Evolutionary conservation across 2,888 invertebrate genomes (phyloP), one percentile per base, ranked within the genome.

Genomic region (Saturnia japonica): DNA sequence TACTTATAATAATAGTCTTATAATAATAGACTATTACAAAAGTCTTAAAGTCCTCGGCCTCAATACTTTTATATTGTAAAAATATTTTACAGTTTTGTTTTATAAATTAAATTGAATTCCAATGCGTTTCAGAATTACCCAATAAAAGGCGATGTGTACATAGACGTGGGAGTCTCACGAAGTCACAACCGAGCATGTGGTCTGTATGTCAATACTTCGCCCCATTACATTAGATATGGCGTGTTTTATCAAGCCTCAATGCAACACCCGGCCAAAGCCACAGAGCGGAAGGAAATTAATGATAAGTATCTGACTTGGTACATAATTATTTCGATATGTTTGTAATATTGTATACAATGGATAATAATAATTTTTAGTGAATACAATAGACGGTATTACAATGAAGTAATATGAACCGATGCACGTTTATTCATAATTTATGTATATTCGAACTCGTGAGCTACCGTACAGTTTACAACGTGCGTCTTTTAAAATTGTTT

Each of bases 361-460:
- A 67, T 67, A 70, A 40, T 70, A 67, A 70, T 70, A 66, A 57
- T 51, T 54, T 70, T 70, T 67, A 57, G 25, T 57, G 67, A 66
- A 66, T 66, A 70, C 70, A 67, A 70, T 60, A 70, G 42, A 67
- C 67, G 42, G 54, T 70, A 70, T 66, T 25, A 70, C 66, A 67
- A 28, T 70, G 67, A 70, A 43, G 67, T 42, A 70, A 67, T 67
- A 28, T 14, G 19, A 67, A 54, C 14, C 70, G 69, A 69, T 43
- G 47, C 71, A 51, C 68, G 70, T 68, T 70, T 70, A 72, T 66
- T 68, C 68, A 42, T 72, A 72, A 70, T 72, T 68, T 70, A 64
- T 70, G 68, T 68, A 72, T 69, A 69, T 71, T 67, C 62, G 51
- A 62, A 69, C 47, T 67, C 54, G 69, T 71, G 62, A 72, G 42